Percentiles rank a stretch among this genome's conserved stretches.
phyloP scores from a whole-genome alignment of 2,888 invertebrate genomes.

The Spisula solida region DNA sequence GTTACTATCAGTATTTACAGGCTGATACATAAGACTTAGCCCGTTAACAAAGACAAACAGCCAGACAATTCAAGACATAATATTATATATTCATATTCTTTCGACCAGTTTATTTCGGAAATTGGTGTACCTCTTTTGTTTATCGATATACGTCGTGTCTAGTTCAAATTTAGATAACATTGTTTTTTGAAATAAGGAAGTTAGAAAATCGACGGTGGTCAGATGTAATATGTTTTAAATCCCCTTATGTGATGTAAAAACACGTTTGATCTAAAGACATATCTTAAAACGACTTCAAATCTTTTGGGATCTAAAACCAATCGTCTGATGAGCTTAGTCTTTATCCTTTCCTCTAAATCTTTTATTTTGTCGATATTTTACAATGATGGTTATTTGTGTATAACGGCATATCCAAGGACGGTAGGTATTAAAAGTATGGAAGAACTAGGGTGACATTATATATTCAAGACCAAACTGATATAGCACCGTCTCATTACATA shows the following conservation, averaged over 20 bases:
- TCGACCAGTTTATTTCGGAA: too few relatives aligned
- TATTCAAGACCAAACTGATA: too few relatives aligned
- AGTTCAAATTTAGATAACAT: background rate
- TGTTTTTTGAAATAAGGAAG: background rate
- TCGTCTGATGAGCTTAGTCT: background rate
- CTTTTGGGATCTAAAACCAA: conserved; percentile 2
- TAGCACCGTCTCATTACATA: too few relatives aligned
- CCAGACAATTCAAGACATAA: too few relatives aligned
- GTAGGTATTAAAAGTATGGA: too few relatives aligned
- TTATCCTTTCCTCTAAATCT: background rate
- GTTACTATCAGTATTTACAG: too few relatives aligned
- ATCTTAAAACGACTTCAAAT: conserved; percentile 7
- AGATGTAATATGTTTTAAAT: background rate
- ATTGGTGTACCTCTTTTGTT: too few relatives aligned
- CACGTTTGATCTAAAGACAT: background rate
- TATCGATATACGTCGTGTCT: too few relatives aligned
- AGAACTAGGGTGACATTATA: too few relatives aligned
- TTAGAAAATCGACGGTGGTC: background rate
- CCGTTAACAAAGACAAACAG: too few relatives aligned
- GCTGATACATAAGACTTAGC: too few relatives aligned
- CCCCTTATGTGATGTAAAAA: background rate
- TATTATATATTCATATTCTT: too few relatives aligned
- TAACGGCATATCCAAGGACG: background rate
- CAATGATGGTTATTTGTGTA: background rate
- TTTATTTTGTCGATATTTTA: background rate